Percentiles rank a stretch among this genome's conserved stretches.
phyloP scores from a whole-genome alignment of 2,113 vertebrate genomes.

The Urocolius indicus region DNA sequence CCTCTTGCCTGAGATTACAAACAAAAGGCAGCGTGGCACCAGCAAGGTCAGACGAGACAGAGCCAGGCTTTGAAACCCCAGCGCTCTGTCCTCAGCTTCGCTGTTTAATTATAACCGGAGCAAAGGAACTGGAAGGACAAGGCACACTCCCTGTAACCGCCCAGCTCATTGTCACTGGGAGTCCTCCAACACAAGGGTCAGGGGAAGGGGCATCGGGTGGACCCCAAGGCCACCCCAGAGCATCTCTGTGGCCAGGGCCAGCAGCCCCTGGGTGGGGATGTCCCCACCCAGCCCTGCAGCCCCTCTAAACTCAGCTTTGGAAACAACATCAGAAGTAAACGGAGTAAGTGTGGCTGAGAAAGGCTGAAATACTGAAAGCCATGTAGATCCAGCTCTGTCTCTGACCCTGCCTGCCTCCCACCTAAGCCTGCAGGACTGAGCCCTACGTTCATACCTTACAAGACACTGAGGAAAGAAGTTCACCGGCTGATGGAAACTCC shows the following conservation, averaged over 20 bases:
- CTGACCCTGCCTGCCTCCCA: rapidly evolving
- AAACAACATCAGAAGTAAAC: not conserved
- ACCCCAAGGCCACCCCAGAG: not conserved
- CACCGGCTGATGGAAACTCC: not conserved
- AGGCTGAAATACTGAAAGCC: rapidly evolving
- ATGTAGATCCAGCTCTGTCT: not conserved
- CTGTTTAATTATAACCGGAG: not conserved
- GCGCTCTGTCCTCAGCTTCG: not conserved
- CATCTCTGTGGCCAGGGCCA: not conserved
- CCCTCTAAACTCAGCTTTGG: not conserved
- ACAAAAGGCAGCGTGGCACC: conserved; percentile 61
- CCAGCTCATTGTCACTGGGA: rapidly evolving
- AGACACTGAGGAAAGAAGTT: not conserved
- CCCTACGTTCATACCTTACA: rapidly evolving
- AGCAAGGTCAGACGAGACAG: conserved; percentile 85
- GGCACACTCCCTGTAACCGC: rapidly evolving
- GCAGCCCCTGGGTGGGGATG: rapidly evolving
- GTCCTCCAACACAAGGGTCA: rapidly evolving
- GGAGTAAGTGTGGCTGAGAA: not conserved
- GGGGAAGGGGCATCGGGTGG: not conserved
- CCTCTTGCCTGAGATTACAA: conserved; percentile 67
- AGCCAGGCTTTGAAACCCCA: conserved; percentile 35
- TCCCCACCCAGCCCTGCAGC: rapidly evolving
- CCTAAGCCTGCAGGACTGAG: not conserved
- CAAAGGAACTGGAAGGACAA: rapidly evolving